phyloP scores from a whole-genome alignment of 2,888 invertebrate genomes.

The Spicauda simplicius region DNA sequence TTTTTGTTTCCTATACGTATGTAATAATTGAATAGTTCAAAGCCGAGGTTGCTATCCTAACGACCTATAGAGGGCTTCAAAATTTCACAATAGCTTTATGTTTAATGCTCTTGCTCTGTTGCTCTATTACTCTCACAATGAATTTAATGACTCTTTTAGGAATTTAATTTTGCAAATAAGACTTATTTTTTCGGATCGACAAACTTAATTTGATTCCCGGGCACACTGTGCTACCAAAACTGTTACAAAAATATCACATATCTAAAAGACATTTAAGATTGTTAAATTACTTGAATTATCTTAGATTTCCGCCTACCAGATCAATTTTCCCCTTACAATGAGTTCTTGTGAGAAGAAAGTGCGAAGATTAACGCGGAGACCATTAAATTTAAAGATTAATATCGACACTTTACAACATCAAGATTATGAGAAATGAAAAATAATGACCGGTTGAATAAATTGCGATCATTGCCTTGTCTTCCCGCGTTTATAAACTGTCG shows the following conservation, averaged over 20 bases:
- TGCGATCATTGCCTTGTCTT: conserved; percentile 6
- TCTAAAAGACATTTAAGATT: background rate
- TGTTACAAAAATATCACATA: background rate
- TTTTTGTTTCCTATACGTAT: background rate
- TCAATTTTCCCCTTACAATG: background rate
- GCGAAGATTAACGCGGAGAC: background rate
- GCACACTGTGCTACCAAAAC: background rate
- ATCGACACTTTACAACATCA: conserved; percentile 12
- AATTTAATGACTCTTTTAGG: too few relatives aligned
- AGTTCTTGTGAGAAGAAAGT: conserved; percentile 18
- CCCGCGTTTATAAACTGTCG: conserved; percentile 14
- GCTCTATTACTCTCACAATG: too few relatives aligned
- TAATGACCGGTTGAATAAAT: conserved; percentile 3
- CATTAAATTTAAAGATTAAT: conserved; percentile 11
- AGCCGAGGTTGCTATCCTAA: too few relatives aligned
- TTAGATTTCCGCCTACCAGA: conserved; percentile 9
- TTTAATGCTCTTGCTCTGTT: too few relatives aligned
- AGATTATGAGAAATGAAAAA: conserved; percentile 18
- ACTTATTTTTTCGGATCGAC: too few relatives aligned
- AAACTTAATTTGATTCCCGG: too few relatives aligned
- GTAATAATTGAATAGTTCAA: background rate
- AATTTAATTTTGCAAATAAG: too few relatives aligned
- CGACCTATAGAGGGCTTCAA: too few relatives aligned
- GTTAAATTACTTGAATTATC: conserved; percentile 18
- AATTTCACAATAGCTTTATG: too few relatives aligned